Base-by-base conservation (phyloP, 1,140 invertebrate species). In the Heliconius hermathena region DNA sequence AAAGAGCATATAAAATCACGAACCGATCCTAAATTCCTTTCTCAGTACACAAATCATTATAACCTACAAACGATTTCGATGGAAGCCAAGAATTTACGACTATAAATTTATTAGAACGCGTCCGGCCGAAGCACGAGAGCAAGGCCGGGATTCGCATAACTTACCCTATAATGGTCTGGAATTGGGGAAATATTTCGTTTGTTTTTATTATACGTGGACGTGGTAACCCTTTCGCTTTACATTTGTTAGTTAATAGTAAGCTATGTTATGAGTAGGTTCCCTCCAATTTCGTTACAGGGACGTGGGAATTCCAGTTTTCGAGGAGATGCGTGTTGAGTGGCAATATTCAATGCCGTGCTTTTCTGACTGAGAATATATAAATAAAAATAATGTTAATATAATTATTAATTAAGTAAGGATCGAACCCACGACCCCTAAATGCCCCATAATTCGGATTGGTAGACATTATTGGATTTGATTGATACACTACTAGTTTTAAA, bases 91-190 rank as follows among this genome's bases (percentile, higher is more conserved):
- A 81, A 81, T 81, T 81, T 81, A 81, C 76, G 79, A 74, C 79
- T 74, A 74, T 81, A 81, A 81, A 81, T 81, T 81, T 81, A 81
- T 80, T 80, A 76, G 79, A 76, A 76, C 71, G 75, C 74, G 79
- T 80, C 79, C 79, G 79, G 79, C 70, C 78, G 57, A 74, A 80
- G 74, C 74, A 60, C 36, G 78, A 57, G 78, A 76, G 78, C 74
- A 74, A 76, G 72, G 71, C 77, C 77, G 71, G 79, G 78, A 80
- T 66, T 80, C 74, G 71, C 79, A 80, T 80, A 80, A 80, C 79
- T 80, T 80, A 80, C 74, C 13, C 72, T 77, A 41, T 80, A 80
- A 80, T 80, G 79, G 74, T 71, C 57, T 77, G 54, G 70, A 20
- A 80, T 80, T 60, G 54, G n/a, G 54, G n/a, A 60, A 60, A 60